Conservation (phyloP, 1,140 invertebrate genomes). For the Zaprionus kolodkinae region DNA sequence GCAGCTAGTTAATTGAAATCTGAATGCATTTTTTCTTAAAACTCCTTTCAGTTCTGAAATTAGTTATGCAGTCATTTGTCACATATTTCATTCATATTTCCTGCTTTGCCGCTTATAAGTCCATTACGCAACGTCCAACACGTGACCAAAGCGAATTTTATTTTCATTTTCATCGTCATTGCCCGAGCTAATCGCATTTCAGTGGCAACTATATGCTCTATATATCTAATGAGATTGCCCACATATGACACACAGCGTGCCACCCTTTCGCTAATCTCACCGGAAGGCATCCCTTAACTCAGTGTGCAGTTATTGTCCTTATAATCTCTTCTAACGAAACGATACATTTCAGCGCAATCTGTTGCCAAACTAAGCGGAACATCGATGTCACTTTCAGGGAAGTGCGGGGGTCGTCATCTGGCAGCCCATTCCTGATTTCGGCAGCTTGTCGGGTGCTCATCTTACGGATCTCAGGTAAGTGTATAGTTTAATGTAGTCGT, state of each 20-base stretch:
- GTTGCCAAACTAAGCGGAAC: conserved; percentile 75
- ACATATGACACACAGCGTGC: conserved; percentile 39
- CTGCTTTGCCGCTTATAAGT: conserved; percentile 38
- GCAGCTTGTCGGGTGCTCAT: conserved; percentile 47
- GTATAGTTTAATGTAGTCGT: background rate
- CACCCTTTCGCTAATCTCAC: conserved; percentile 71
- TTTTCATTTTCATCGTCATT: conserved; percentile 60
- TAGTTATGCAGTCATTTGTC: conserved; percentile 31
- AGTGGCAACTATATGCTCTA: conserved; percentile 20
- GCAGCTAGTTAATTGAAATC: conserved; percentile 69
- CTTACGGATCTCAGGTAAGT: background rate
- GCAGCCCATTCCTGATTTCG: conserved; percentile 12
- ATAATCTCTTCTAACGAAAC: conserved; percentile 55
- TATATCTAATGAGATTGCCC: conserved; percentile 43
- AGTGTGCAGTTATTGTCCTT: conserved; percentile 27
- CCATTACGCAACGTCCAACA: conserved; percentile 19
- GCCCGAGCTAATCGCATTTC: conserved; percentile 39
- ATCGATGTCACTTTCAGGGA: conserved; percentile 45
- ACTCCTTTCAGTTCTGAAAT: conserved; percentile 4
- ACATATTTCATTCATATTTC: conserved; percentile 68
- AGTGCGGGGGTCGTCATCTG: conserved; percentile 21
- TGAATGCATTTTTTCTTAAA: conserved; percentile 4
- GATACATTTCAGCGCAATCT: conserved; percentile 71
- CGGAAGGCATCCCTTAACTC: conserved; percentile 54
- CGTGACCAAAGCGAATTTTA: conserved; percentile 75